These are phyloP conservation scores for Achatina immaculata DNA, from an alignment of 1,140 invertebrate genomes.

Conservation along the genomic window DNA sequence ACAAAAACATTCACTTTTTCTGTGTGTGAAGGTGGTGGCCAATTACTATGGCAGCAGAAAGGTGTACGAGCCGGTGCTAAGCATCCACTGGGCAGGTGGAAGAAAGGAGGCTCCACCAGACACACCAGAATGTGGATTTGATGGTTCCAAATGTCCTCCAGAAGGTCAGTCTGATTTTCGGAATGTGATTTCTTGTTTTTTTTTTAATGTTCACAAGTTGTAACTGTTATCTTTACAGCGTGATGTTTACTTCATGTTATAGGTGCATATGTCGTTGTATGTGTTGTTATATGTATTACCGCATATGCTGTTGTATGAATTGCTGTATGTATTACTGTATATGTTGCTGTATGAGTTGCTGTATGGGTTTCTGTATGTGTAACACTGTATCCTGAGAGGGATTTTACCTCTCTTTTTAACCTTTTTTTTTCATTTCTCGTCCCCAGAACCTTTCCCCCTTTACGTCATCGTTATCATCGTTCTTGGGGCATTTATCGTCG, in stretches of 20 bases:
- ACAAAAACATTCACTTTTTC: too few relatives aligned
- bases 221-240: neutral
- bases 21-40: constrained; percentile 80
- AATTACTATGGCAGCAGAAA: constrained; percentile 86
- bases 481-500: constrained; percentile 82
- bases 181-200: too few relatives aligned
- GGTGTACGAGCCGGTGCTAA: constrained; percentile 77
- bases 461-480: constrained; percentile 90
- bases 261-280: neutral
- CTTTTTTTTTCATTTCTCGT: neutral
- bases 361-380: too few relatives aligned
- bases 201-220: neutral
- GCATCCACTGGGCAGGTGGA: constrained; percentile 92
- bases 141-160: constrained; percentile 85
- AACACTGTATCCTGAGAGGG: too few relatives aligned
- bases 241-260: neutral
- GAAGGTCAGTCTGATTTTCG: constrained; percentile 69
- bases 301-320: neutral
- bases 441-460: constrained; percentile 81
- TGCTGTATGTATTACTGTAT: too few relatives aligned
- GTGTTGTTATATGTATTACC: too few relatives aligned
- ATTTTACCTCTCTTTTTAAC: neutral
- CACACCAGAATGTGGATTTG: constrained; percentile 91
- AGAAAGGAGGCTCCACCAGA: constrained; percentile 81
- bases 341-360: too few relatives aligned